A percentile compares a stretch with the other conserved stretches of the same genome.
Evolutionary conservation across 2,888 invertebrate species (phyloP).

Genomic region (Koerneria pararmatus): DNA sequence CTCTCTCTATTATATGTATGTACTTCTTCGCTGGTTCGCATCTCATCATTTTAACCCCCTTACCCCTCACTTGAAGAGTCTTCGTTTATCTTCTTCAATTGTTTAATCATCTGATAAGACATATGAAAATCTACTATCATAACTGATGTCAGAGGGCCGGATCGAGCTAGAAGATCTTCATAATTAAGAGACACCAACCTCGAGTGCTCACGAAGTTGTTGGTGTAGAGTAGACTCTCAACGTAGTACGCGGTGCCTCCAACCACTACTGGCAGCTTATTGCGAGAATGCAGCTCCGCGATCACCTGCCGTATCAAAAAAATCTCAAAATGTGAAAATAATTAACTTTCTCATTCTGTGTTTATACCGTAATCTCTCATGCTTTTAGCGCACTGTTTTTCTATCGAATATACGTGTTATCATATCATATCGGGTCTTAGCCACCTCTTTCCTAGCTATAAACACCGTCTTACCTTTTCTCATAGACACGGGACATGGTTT

Average conservation of each 20-base stretch:
- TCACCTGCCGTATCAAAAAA: not conserved
- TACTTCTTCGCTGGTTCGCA: too few species aligned
- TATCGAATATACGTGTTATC: too few species aligned
- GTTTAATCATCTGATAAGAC: slow-evolving; percentile 9
- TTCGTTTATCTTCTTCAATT: too few species aligned
- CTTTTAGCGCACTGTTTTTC: too few species aligned
- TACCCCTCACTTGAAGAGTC: too few species aligned
- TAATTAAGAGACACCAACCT: not conserved
- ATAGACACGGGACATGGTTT: too few species aligned
- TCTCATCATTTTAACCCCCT: too few species aligned
- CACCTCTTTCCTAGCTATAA: too few species aligned
- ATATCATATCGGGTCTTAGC: too few species aligned
- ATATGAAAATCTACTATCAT: slow-evolving; percentile 12
- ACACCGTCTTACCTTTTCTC: too few species aligned
- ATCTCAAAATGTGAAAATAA: not conserved
- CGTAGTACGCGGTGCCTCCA: slow-evolving; percentile 96
- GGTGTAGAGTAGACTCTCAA: slow-evolving; percentile 80
- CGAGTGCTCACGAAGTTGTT: slow-evolving; percentile 28
- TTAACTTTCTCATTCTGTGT: not conserved
- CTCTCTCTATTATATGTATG: too few species aligned
- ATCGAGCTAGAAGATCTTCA: not conserved
- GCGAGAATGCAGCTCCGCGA: slow-evolving; percentile 1
- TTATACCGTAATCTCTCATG: too few species aligned
- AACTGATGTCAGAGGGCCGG: not conserved
- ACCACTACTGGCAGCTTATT: slow-evolving; percentile 83